Percentiles rank a stretch among this genome's conserved stretches.
Conservation (phyloP, 2,888 invertebrate genomes). For the Rhimphoctona megacephalus region DNA sequence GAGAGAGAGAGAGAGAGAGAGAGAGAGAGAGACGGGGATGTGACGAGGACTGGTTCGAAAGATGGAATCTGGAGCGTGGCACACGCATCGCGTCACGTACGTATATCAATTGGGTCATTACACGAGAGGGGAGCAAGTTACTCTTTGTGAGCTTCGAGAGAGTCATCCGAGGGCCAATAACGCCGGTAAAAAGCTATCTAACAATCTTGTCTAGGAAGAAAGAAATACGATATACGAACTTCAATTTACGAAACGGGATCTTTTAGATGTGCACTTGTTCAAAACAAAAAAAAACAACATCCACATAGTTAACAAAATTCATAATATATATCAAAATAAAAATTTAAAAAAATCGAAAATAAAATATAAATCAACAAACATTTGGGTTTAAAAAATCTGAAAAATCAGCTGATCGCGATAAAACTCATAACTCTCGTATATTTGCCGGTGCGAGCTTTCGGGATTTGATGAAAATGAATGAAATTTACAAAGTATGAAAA, state of each 20-base stretch:
- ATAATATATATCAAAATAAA: no score
- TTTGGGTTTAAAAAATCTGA: no score
- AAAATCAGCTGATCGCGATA: no score
- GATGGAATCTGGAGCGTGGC: constrained; percentile 80
- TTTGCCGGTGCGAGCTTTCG: no score
- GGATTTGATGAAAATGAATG: no score
- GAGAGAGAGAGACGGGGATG: constrained; percentile 42
- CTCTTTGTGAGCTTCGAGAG: constrained; percentile 33
- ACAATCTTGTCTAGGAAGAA: background rate
- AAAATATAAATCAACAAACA: no score
- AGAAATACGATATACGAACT: background rate
- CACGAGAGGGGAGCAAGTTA: constrained; percentile 10
- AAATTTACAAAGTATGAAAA: no score
- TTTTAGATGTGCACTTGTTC: background rate
- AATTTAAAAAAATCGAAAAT: no score
- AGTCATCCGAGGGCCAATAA: constrained; percentile 50
- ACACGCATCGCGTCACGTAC: constrained; percentile 76
- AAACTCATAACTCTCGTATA: no score
- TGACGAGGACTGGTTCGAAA: constrained; percentile 65
- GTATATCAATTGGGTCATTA: constrained; percentile 81
- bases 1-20: constrained; percentile 29
- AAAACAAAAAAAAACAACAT: background rate
- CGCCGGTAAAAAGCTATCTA: constrained; percentile 1
- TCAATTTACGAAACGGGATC: background rate
- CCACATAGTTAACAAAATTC: background rate